phyloP scores from a whole-genome alignment of 2,113 vertebrate species.

The Caranx melampygus region DNA sequence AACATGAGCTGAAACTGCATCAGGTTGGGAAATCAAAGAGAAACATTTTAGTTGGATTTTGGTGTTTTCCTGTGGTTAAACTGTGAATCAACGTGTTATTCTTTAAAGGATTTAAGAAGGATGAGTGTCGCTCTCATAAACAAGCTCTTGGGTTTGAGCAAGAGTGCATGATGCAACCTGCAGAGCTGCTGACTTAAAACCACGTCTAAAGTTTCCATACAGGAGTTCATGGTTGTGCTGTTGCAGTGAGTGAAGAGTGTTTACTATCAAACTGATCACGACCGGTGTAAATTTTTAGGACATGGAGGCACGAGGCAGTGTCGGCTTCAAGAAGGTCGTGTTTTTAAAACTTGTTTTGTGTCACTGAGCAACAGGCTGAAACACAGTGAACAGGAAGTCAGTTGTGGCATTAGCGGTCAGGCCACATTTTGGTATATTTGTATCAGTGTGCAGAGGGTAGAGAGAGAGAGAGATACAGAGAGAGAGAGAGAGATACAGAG shows the following conservation, averaged over 20 bases:
- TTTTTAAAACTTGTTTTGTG: constrained; percentile 66
- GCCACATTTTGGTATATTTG: constrained; percentile 79
- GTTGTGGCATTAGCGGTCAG: constrained; percentile 83
- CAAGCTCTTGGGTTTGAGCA: constrained; percentile 40
- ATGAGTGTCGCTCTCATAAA: background rate
- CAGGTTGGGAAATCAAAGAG: background rate
- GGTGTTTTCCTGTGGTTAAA: background rate
- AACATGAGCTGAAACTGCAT: background rate
- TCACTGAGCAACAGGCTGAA: constrained; percentile 78
- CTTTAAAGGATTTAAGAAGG: background rate
- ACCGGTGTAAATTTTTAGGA: constrained; percentile 9
- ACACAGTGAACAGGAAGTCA: constrained; percentile 84
- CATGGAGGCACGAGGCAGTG: background rate
- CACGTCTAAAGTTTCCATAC: constrained; percentile 27
- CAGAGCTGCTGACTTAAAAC: constrained; percentile 50
- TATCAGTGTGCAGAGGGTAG: constrained; percentile 73
- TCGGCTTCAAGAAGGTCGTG: constrained; percentile 48
- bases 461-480: constrained; percentile 53
- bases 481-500: constrained; percentile 40
- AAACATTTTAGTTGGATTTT: background rate
- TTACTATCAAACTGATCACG: background rate
- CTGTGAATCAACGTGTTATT: background rate
- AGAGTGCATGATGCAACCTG: constrained; percentile 60
- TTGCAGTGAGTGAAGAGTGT: constrained; percentile 12
- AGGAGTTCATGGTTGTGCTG: constrained; percentile 5